A percentile compares a stretch with the other conserved stretches of the same genome.
These are phyloP conservation scores for Ophion ventricosus DNA, from an alignment of 2,888 invertebrate species.

Conservation along the genomic window DNA sequence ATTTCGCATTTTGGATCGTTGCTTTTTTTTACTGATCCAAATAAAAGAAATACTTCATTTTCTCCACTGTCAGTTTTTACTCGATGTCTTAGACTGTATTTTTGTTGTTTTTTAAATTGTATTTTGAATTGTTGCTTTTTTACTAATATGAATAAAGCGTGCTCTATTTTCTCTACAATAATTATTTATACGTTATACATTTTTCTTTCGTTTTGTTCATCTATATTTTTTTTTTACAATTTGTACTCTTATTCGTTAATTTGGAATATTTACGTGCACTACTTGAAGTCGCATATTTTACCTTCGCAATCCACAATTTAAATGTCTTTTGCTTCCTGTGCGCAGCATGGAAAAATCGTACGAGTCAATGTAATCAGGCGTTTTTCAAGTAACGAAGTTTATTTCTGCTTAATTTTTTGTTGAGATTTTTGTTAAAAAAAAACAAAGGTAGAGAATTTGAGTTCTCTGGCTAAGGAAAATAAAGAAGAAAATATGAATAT, in stretches of 20 bases:
- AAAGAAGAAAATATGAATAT: neutral
- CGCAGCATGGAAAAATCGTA: neutral
- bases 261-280: too few species aligned
- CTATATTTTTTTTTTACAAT: too few species aligned
- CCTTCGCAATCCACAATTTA: neutral
- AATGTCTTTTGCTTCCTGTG: neutral
- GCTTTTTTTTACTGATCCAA: too few species aligned
- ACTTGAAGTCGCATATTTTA: neutral
- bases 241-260: too few species aligned
- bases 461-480: neutral
- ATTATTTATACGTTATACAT: neutral
- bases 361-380: neutral
- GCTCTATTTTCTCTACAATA: neutral
- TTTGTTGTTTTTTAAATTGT: neutral
- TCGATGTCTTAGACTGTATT: slow-evolving; percentile 90
- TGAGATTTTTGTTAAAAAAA: neutral
- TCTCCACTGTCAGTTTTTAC: too few species aligned
- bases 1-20: too few species aligned
- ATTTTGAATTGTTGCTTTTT: neutral
- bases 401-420: neutral
- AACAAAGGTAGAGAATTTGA: neutral
- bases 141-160: neutral
- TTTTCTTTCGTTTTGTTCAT: neutral
- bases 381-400: neutral
- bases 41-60: too few species aligned